Base-by-base conservation (phyloP, 2,888 invertebrate species). In the Trichopria drosophilae region DNA sequence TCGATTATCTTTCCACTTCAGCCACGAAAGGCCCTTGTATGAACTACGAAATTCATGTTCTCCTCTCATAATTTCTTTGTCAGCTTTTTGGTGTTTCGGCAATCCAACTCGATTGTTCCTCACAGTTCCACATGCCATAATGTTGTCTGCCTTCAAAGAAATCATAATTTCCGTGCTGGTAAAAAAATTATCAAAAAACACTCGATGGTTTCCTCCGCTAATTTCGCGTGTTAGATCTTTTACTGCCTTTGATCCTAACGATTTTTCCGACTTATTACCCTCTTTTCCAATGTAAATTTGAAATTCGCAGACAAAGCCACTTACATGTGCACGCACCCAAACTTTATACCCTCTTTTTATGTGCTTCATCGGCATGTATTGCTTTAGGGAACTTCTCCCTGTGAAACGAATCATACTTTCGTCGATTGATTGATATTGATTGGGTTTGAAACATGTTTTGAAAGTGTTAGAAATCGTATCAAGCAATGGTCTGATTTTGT, bases 181-280 rank as follows among this genome's bases (percentile, higher is more conserved):
- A 62, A 66, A 56, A 62, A 35, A 63, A 32, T 57, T 61, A 31
- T 63, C 63, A 57, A 66, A 66, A 51, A 55, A 64, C 2, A 62
- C 24, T 20, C 59, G 60, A 50, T 48, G 63, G 13, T 61, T 60
- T 40, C 51, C 52, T 23, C 45, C 43, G 50, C 57, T 32, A 26
- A 62, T 62, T 29, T 49, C 39, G 16, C 18, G 15, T 10, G 15
- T 29, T 29, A 29, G 15, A 15, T 31, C 4, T 31, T 31, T 31
- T 4, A 31, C 31, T 31, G 15, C 5, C 31, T 15, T 31, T 31
- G 31, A 31, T 31, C 5, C 10, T 31, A 31, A 31, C n/a, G 31
- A 29, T n/a, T n/a, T n/a, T n/a, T n/a, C n/a, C n/a, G n/a, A n/a
- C n/a, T n/a, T n/a, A n/a, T n/a, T n/a, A n/a, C n/a, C n/a, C n/a